A percentile compares a stretch with the other conserved stretches of the same genome.
These are phyloP conservation scores for Syngnathus floridae DNA, from an alignment of 2,113 vertebrate genomes.

Conservation along the genomic window DNA sequence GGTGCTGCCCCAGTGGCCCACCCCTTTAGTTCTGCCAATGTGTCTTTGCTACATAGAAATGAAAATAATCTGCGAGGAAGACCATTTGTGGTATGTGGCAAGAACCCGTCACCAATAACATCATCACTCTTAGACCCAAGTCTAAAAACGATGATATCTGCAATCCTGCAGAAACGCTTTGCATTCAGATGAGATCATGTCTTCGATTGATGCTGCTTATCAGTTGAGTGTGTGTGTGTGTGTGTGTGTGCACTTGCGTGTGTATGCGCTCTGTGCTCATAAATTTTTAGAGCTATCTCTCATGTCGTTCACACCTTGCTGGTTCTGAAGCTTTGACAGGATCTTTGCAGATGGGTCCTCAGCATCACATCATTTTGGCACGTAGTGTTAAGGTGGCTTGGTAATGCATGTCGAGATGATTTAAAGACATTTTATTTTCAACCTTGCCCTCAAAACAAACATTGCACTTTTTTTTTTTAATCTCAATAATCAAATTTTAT, in stretches of 20 bases:
- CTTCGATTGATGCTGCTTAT: constrained; percentile 19
- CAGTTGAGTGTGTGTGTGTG: neutral
- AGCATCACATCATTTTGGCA: constrained; percentile 12
- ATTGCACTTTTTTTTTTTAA: too few relatives aligned
- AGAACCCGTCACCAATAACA: neutral
- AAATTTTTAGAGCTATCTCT: constrained; percentile 54
- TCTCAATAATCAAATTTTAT: too few relatives aligned
- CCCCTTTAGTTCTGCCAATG: too few relatives aligned
- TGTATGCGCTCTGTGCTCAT: constrained; percentile 32
- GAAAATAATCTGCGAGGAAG: neutral
- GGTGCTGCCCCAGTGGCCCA: too few relatives aligned
- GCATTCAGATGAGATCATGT: constrained; percentile 18
- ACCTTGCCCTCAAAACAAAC: neutral
- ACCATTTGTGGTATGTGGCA: neutral
- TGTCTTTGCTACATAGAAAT: too few relatives aligned
- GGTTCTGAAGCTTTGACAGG: constrained; percentile 40
- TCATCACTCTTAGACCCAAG: neutral
- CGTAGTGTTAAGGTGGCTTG: neutral
- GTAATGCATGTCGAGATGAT: neutral
- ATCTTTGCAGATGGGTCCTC: constrained; percentile 28
- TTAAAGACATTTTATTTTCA: neutral
- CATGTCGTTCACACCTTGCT: constrained; percentile 34
- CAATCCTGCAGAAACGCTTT: constrained; percentile 17
- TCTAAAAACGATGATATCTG: neutral
- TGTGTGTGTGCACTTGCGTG: constrained; percentile 6